Base-by-base conservation (phyloP, 2,113 vertebrate genomes). In the Hyperopisus bebe region DNA sequence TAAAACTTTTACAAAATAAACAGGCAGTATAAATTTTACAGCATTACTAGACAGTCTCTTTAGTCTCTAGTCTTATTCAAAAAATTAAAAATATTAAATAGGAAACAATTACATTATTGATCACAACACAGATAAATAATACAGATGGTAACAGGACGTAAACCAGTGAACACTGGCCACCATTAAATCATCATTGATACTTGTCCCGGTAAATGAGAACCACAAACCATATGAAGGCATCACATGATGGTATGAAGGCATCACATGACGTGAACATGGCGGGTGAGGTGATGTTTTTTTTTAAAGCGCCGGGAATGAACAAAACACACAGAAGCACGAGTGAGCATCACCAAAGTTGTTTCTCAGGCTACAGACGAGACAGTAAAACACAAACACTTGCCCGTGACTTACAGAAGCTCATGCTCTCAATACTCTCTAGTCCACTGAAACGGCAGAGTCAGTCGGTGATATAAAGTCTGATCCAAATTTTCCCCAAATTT, bases 341-440 rank as follows among this genome's bases (percentile, higher is more conserved):
- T 95, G 97, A 96, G 97, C 97, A 97, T 97, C 97, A 96, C 97
- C 97, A 96, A 97, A 97, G 97, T 96, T 96, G 93, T 95, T 94
- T 95, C 92, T 94, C 92, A 94, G 94, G 93, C 92, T 94, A 93
- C 92, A 39, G 35, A 89, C 88, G 66, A 91, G 92, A 95, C 93
- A 92, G 92, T 93, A 94, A 91, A 88, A 95, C 90, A 94, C 93
- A 94, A 94, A 94, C 92, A 93, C 90, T 92, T 91, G 87, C 53
- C 94, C 92, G 94, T 90, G 92, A 92, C 89, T 92, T 21, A 82
- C 70, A 55, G 44, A 89, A 89, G 74, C 48, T 89, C 48, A 55
- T 83, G 88, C 50, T 80, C 15, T 74, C 42, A 44, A 84, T 3
- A 24, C 15, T n/a, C 42, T 47, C 19, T n/a, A 47, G 10, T 47